These are phyloP conservation scores for Xanthia icteritia DNA, from an alignment of 2,888 invertebrate species.

Conservation along the genomic window DNA sequence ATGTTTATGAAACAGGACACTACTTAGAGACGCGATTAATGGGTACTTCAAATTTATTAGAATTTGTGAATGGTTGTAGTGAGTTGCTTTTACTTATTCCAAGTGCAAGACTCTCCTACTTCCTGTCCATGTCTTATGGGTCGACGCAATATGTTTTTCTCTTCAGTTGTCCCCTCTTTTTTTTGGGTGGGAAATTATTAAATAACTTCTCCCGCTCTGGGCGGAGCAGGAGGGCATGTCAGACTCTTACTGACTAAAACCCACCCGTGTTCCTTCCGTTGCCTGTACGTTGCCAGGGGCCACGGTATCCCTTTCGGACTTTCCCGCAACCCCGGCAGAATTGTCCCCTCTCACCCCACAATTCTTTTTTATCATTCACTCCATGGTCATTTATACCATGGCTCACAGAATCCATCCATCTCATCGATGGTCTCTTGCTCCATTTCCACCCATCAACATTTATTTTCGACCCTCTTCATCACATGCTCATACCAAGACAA, in stretches of 20 bases:
- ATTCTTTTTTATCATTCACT: background rate
- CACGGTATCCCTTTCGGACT: too few relatives aligned
- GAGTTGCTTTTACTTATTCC: too few relatives aligned
- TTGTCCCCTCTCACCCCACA: too few relatives aligned
- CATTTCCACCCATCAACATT: background rate
- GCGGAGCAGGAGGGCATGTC: too few relatives aligned
- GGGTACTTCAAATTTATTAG: slow-evolving; percentile 5
- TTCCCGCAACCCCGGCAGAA: too few relatives aligned
- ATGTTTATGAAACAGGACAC: slow-evolving; percentile 71
- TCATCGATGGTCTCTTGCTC: background rate
- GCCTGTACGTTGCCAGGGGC: too few relatives aligned
- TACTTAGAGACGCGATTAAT: background rate
- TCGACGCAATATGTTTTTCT: background rate
- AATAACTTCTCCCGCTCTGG: too few relatives aligned
- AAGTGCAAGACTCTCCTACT: background rate
- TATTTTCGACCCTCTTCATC: background rate
- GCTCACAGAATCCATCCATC: background rate
- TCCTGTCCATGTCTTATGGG: background rate
- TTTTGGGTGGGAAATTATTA: too few relatives aligned
- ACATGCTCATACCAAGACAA: background rate
- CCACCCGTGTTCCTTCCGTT: too few relatives aligned
- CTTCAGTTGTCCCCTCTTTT: too few relatives aligned
- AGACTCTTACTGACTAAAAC: too few relatives aligned
- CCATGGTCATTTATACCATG: background rate
- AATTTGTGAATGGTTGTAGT: background rate